Conservation (phyloP, 2,888 invertebrate species). For the Tholera decimalis region DNA sequence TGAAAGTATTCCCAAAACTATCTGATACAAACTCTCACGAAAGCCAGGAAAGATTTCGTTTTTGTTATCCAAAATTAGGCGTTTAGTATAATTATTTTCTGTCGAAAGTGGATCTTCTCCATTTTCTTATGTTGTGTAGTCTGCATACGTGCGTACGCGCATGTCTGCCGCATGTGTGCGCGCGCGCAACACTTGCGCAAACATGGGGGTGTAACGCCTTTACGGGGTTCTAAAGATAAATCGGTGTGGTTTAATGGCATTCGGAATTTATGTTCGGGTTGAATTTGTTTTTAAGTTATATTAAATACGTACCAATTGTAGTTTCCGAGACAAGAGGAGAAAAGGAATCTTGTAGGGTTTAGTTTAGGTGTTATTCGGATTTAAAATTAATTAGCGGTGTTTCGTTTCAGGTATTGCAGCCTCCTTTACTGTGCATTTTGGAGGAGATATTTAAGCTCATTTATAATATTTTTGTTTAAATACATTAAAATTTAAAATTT, state of each 20-base stretch:
- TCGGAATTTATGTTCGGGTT: slow-evolving; percentile 85
- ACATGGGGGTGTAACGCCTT: slow-evolving; percentile 78
- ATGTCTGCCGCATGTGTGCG: slow-evolving; percentile 52
- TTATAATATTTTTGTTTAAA: too few relatives aligned
- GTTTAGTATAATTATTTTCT: too few relatives aligned
- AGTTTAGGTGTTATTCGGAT: slow-evolving; percentile 47
- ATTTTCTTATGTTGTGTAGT: slow-evolving; percentile 1
- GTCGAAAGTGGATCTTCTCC: neutral
- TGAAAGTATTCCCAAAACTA: too few relatives aligned
- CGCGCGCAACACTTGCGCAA: slow-evolving; percentile 85
- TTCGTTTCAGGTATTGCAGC: slow-evolving; percentile 18
- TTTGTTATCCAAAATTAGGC: too few relatives aligned
- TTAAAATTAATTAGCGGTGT: slow-evolving; percentile 44
- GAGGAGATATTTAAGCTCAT: too few relatives aligned
- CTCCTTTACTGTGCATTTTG: slow-evolving; percentile 18
- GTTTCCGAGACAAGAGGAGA: slow-evolving; percentile 59
- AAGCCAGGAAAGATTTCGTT: neutral
- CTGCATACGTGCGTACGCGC: slow-evolving; percentile 40
- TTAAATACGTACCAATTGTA: slow-evolving; percentile 71
- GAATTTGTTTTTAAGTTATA: slow-evolving; percentile 80
- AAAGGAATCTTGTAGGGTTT: slow-evolving; percentile 44
- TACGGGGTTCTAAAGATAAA: slow-evolving; percentile 76
- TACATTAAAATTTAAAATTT: too few relatives aligned
- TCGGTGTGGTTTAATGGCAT: slow-evolving; percentile 86
- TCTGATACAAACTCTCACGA: too few relatives aligned